Percentiles rank a stretch among this genome's conserved stretches.
Evolutionary conservation across 2,113 vertebrate genomes (phyloP).

Genomic region (Syngnathus typhle): DNA sequence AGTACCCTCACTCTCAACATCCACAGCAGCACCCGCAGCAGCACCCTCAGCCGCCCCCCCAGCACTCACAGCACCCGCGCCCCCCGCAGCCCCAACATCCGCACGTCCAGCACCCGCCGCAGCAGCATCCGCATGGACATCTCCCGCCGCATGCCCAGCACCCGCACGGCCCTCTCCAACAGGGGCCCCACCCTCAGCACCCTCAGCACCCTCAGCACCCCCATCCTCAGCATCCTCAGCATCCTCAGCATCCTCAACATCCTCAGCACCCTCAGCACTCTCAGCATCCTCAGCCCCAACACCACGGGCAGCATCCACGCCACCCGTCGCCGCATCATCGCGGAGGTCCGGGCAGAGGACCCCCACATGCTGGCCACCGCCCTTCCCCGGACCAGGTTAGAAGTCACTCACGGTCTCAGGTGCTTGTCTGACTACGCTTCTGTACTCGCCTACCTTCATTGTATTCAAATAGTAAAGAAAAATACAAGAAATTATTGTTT

Average conservation of each 20-base stretch:
- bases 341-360: constrained; percentile 69
- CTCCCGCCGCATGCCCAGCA: constrained; percentile 53
- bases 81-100: constrained; percentile 53
- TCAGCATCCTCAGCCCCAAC: constrained; percentile 52
- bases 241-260: constrained; percentile 31
- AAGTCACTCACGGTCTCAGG: background rate
- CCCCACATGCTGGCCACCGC: constrained; percentile 86
- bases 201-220: constrained; percentile 40
- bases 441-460: too few species aligned
- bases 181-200: constrained; percentile 38
- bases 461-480: too few species aligned
- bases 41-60: constrained; percentile 46
- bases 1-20: constrained; percentile 32
- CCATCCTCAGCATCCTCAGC: constrained; percentile 34
- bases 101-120: constrained; percentile 50
- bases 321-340: constrained; percentile 66
- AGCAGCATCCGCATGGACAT: constrained; percentile 59
- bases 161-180: constrained; percentile 54
- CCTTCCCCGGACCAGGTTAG: constrained; percentile 92
- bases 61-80: constrained; percentile 63
- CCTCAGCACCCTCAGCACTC: constrained; percentile 42
- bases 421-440: background rate
- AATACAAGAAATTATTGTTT: too few species aligned
- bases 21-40: constrained; percentile 49
- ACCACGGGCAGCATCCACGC: constrained; percentile 62